Conservation (phyloP, 2,888 invertebrate genomes). For the Pristionchus fissidentatus region DNA sequence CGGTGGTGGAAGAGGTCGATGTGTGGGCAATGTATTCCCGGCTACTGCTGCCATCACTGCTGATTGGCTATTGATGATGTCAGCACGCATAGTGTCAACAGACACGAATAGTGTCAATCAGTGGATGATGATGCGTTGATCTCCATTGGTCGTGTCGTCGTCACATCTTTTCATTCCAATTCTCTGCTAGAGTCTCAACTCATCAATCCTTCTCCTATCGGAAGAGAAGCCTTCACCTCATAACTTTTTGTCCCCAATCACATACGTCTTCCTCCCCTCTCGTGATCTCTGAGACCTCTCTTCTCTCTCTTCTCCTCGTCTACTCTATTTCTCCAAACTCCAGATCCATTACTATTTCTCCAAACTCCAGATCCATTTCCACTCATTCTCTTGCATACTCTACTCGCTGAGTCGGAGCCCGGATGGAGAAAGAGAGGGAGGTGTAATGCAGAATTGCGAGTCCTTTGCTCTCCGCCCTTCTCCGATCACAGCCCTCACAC, state of each 20-base stretch:
- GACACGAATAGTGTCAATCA: too few species aligned
- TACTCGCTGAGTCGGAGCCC: not conserved
- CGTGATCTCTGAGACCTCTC: not conserved
- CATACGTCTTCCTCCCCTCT: not conserved
- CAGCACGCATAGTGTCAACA: too few species aligned
- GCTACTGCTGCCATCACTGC: too few species aligned
- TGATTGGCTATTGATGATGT: too few species aligned
- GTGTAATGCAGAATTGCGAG: slow-evolving; percentile 5
- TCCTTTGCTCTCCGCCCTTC: too few species aligned
- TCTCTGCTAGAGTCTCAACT: not conserved
- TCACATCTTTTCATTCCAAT: not conserved
- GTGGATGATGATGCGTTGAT: too few species aligned
- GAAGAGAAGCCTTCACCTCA: slow-evolving; percentile 22
- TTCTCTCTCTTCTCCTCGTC: slow-evolving; percentile 8
- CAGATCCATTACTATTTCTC: slow-evolving; percentile 78
- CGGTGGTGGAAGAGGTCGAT: too few species aligned
- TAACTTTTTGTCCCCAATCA: slow-evolving; percentile 29
- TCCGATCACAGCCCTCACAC: not conserved
- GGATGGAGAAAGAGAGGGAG: not conserved
- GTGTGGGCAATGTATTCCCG: too few species aligned
- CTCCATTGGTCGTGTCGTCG: too few species aligned
- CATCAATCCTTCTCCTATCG: not conserved
- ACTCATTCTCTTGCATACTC: not conserved
- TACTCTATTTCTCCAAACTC: not conserved
- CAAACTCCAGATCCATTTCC: slow-evolving; percentile 18